phyloP scores from a whole-genome alignment of 2,888 invertebrate genomes.

The Pachycephus smyrnensis region DNA sequence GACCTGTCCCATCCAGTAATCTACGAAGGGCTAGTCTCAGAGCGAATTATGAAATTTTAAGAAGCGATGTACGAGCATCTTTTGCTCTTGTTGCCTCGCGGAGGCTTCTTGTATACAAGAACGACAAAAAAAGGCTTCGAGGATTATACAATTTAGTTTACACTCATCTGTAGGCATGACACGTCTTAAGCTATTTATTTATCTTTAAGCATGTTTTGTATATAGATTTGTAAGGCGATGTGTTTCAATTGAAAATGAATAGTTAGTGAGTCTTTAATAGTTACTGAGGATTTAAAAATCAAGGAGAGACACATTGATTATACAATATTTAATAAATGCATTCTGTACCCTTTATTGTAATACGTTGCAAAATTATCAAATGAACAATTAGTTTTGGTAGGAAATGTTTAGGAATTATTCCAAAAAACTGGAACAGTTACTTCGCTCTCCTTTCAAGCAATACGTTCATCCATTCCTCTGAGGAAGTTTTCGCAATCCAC shows the following conservation, averaged over 20 bases:
- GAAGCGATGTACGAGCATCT: conserved; percentile 59
- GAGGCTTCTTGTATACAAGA: conserved; percentile 58
- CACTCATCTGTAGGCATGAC: conserved; percentile 27
- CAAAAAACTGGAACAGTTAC: not conserved
- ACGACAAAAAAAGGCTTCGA: conserved; percentile 51
- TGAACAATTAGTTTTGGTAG: not conserved
- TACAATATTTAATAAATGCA: not conserved
- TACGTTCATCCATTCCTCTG: conserved; percentile 49
- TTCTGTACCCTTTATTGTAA: not conserved
- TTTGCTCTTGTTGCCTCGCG: conserved; percentile 60
- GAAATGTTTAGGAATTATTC: not conserved
- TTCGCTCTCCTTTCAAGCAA: not conserved
- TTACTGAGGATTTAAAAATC: not conserved
- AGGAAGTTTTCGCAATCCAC: conserved; percentile 71
- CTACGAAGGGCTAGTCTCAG: conserved; percentile 59
- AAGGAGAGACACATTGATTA: not conserved
- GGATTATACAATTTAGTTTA: conserved; percentile 35
- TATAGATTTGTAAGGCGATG: not conserved
- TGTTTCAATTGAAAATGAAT: not conserved
- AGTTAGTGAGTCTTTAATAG: not conserved
- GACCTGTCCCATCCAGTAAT: conserved; percentile 60
- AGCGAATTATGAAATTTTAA: conserved; percentile 62
- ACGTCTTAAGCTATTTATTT: conserved; percentile 9
- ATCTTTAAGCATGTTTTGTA: conserved; percentile 2
- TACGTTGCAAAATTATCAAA: not conserved